phyloP scores from a whole-genome alignment of 2,888 invertebrate genomes.

The Stenchaetothrips biformis region DNA sequence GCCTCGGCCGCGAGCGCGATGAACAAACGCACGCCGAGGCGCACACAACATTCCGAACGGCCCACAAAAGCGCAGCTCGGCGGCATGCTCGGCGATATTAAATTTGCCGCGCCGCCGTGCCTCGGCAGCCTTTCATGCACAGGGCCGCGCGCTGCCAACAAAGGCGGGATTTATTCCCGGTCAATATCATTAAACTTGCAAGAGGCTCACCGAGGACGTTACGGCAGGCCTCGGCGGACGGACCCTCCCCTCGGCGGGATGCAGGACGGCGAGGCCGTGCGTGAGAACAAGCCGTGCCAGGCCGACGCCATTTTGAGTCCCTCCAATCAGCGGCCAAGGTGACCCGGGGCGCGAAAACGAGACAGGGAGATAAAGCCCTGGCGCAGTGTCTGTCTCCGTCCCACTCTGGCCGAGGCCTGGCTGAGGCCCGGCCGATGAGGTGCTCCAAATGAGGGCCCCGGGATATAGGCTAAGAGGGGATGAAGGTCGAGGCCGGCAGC shows the following conservation, averaged over 20 bases:
- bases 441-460: neutral
- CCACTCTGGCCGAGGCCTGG: too few relatives aligned
- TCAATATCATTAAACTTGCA: slow-evolving; percentile 17
- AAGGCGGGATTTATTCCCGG: slow-evolving; percentile 17
- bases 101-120: neutral
- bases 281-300: neutral
- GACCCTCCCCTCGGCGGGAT: neutral
- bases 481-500: neutral
- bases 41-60: neutral
- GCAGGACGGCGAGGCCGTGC: neutral
- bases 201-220: neutral
- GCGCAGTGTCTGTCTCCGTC: too few relatives aligned
- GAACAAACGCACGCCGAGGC: neutral
- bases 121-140: neutral
- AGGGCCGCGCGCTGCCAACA: neutral
- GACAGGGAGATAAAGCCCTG: too few relatives aligned
- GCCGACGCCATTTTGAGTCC: too few relatives aligned
- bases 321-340: too few relatives aligned
- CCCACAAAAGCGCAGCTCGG: neutral
- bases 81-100: slow-evolving; percentile 14
- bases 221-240: too few relatives aligned
- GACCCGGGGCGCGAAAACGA: too few relatives aligned
- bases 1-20: neutral
- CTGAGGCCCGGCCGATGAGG: neutral
- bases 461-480: neutral